These are phyloP conservation scores for Zootermopsis nevadensis DNA, from an alignment of 2,888 invertebrate genomes.

Conservation along the genomic window DNA sequence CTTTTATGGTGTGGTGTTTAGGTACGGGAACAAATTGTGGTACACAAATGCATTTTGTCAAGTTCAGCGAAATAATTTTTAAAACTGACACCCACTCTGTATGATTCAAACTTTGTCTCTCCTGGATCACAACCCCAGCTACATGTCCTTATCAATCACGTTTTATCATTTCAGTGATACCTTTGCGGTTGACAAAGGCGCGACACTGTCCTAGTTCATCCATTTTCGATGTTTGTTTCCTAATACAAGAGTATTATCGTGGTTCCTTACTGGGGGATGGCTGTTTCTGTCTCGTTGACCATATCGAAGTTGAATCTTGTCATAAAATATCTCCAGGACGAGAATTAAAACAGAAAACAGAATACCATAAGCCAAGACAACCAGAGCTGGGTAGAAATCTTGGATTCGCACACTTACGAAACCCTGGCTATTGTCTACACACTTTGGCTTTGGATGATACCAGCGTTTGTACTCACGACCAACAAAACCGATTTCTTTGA, in stretches of 20 bases:
- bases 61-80: too few relatives aligned
- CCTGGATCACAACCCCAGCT: too few relatives aligned
- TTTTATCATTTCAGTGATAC: too few relatives aligned
- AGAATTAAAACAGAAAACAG: neutral
- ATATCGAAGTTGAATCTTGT: neutral
- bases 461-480: slow-evolving; percentile 21
- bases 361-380: slow-evolving; percentile 8
- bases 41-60: too few relatives aligned
- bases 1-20: too few relatives aligned
- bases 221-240: neutral
- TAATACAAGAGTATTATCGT: neutral
- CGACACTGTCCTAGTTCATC: neutral
- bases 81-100: too few relatives aligned
- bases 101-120: too few relatives aligned
- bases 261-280: neutral
- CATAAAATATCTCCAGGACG: neutral
- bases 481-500: slow-evolving; percentile 21
- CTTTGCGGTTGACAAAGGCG: too few relatives aligned
- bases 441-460: slow-evolving; percentile 31
- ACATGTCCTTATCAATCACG: too few relatives aligned
- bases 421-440: neutral
- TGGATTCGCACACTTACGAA: slow-evolving; percentile 32
- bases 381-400: slow-evolving; percentile 29
- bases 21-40: too few relatives aligned
- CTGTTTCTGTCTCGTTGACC: neutral